Evolutionary conservation across 2,113 vertebrate species (phyloP).

Genomic region (Microcebus tavaratra): DNA sequence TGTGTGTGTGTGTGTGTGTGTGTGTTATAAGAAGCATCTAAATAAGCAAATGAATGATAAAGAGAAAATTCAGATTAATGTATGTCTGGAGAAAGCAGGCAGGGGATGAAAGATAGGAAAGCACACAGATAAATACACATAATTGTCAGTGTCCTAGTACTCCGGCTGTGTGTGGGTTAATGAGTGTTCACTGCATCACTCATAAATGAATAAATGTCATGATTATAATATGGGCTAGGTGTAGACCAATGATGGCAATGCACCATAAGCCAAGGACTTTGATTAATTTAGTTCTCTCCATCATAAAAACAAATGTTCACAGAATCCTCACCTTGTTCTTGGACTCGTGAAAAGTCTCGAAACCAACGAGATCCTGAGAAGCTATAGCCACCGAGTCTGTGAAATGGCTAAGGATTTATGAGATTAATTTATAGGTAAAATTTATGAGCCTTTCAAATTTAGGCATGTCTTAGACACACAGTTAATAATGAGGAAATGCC

Average conservation of each 20-base stretch:
- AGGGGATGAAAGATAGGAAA: neutral
- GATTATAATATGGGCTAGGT: neutral
- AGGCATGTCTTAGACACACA: neutral
- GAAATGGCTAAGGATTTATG: constrained; percentile 16
- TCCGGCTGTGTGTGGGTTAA: neutral
- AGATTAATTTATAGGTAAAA: constrained; percentile 22
- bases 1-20: too few relatives aligned
- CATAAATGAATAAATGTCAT: neutral
- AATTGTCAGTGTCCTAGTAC: neutral
- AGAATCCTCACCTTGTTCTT: neutral
- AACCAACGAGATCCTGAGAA: neutral
- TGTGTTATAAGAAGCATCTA: neutral
- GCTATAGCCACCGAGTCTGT: neutral
- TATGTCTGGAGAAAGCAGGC: neutral
- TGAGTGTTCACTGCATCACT: neutral
- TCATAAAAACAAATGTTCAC: neutral
- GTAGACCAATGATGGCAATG: neutral
- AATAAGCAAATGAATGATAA: neutral
- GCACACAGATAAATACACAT: neutral
- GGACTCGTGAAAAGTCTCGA: constrained; percentile 5
- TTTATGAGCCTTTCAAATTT: neutral
- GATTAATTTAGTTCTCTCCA: constrained; percentile 5
- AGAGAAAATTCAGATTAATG: constrained; percentile 4
- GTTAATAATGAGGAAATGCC: neutral
- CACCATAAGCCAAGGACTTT: neutral